Evolutionary conservation across 2,797 vertebrate genomes (phyloP), one percentile per base, ranked within the genome.

Genomic region (Chaunax sp.): DNA sequence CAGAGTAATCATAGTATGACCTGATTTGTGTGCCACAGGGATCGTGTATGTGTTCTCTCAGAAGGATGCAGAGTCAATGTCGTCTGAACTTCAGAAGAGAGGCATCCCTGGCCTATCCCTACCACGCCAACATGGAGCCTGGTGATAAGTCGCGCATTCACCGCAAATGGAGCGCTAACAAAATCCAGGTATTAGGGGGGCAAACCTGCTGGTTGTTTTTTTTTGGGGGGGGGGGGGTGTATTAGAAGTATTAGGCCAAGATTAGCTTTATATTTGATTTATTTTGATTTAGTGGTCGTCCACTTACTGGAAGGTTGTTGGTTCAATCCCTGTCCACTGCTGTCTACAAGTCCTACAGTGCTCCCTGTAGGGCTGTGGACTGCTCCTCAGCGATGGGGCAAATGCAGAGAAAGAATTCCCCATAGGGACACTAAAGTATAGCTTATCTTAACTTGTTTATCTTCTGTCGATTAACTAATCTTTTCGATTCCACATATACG

Each of bases 41-140:
- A 99, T 99, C 19, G 91, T 98, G 66, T 99, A 99, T 26, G 98
- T 98, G 45, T 97, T 99, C 87, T 99, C 98, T 71, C 98, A 99
- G 90, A 99, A 98, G 85, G 98, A 99, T 60, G 95, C 97, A 14
- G 97, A 99, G 73, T 88, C 85, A 7, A 91, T 99, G 65, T 93
- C 97, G 0, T 26, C 92, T 54, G 95, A 91, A 57, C 92, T 99
- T 50, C 96, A 95, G 89, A 95, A 96, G 66, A 68, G 88, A 41
- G 95, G 94, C 51, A 93, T 99, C 67, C n/a, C 72, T 78, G 45
- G 96, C 97, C 1, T 95, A 92, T 41, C 91, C 95, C 1, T 99
- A 99, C 81, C 96, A 99, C 3, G 95, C 92, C 38, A 96, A 96
- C 81, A 96, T 99, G 97, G 91, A 96, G 22, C 85, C 96, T 4